Conservation (phyloP, 2,797 vertebrate genomes). For the Ctenochaetus hawaiiensis region DNA sequence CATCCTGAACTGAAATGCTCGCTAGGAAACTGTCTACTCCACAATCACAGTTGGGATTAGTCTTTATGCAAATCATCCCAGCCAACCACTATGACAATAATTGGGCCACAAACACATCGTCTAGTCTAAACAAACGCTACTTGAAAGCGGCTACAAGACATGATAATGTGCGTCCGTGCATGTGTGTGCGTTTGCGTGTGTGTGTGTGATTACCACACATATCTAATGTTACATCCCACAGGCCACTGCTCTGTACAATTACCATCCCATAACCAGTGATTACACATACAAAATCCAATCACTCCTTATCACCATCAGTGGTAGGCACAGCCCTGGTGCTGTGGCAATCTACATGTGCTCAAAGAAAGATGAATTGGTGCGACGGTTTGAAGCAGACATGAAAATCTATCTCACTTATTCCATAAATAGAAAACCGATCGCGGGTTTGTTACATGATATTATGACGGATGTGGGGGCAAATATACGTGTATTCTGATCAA, state of each 20-base stretch:
- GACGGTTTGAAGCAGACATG: constrained; percentile 59
- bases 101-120: constrained; percentile 51
- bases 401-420: constrained; percentile 82
- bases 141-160: constrained; percentile 27
- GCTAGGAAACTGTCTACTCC: constrained; percentile 27
- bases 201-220: constrained; percentile 14
- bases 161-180: constrained; percentile 7
- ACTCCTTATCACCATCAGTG: constrained; percentile 68
- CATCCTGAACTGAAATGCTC: constrained; percentile 27
- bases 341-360: constrained; percentile 65
- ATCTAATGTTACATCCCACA: constrained; percentile 65
- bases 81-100: constrained; percentile 37
- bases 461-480: constrained; percentile 77
- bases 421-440: constrained; percentile 81
- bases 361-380: constrained; percentile 76
- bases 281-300: constrained; percentile 79
- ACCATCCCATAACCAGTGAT: constrained; percentile 77
- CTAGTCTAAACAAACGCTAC: constrained; percentile 54
- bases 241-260: constrained; percentile 73
- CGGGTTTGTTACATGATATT: constrained; percentile 76
- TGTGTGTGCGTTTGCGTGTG: neutral
- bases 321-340: constrained; percentile 44
- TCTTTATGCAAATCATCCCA: constrained; percentile 49
- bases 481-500: constrained; percentile 65
- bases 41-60: constrained; percentile 44